phyloP scores from a whole-genome alignment of 2,797 vertebrate genomes.

The Macroramphosus scolopax region DNA sequence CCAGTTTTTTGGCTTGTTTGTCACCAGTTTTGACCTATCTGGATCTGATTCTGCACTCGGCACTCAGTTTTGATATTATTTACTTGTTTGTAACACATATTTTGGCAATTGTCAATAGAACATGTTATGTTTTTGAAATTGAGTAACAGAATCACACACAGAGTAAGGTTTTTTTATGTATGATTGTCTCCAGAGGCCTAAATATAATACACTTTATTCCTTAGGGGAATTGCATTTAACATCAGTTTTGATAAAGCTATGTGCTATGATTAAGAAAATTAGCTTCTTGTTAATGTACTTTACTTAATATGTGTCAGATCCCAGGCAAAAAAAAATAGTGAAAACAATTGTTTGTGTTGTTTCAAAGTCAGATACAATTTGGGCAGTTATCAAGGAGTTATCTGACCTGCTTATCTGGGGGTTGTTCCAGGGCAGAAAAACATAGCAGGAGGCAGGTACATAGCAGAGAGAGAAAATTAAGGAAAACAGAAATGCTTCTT shows the following conservation, averaged over 20 bases:
- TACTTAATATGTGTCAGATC: conserved; percentile 16
- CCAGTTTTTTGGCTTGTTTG: conserved; percentile 23
- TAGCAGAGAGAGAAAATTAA: conserved; percentile 32
- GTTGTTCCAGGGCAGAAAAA: conserved; percentile 55
- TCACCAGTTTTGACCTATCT: conserved; percentile 4
- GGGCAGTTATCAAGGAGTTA: conserved; percentile 55
- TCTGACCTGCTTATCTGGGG: conserved; percentile 63
- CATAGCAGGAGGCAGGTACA: conserved; percentile 52
- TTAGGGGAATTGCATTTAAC: background rate
- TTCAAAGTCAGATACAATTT: conserved; percentile 29
- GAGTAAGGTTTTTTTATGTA: too few relatives aligned
- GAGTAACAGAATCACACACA: too few relatives aligned
- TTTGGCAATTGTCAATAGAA: background rate
- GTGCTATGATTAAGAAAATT: conserved; percentile 4
- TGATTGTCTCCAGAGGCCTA: conserved; percentile 1
- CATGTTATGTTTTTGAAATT: background rate
- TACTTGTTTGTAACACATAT: conserved; percentile 4
- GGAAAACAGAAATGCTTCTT: conserved; percentile 48
- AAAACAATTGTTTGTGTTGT: conserved; percentile 49
- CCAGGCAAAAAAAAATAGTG: conserved; percentile 23
- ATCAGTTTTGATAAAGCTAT: background rate
- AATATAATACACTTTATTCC: background rate
- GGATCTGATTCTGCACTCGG: conserved; percentile 3
- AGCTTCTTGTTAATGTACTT: conserved; percentile 10
- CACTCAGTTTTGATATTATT: conserved; percentile 1